These are phyloP conservation scores for Lagorchestes hirsutus DNA, from an alignment of 2,797 vertebrate genomes.

Conservation along the genomic window DNA sequence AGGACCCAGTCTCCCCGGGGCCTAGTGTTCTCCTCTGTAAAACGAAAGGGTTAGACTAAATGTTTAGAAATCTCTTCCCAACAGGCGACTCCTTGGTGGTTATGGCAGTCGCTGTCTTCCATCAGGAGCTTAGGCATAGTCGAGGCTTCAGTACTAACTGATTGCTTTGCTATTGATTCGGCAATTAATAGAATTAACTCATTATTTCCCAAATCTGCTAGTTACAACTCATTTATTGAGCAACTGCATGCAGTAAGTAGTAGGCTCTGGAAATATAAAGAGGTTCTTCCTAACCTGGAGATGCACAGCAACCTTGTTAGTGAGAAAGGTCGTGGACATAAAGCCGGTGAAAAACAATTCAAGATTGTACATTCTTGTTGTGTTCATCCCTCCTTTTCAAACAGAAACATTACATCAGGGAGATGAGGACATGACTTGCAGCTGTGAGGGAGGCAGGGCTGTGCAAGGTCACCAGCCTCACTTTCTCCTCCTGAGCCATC, in stretches of 20 bases:
- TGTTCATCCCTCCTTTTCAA: too few relatives aligned
- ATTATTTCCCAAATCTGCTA: not conserved
- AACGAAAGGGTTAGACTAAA: not conserved
- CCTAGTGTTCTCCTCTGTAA: not conserved
- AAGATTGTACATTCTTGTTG: not conserved
- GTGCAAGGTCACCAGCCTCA: too few relatives aligned
- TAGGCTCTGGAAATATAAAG: not conserved
- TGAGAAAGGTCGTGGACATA: not conserved
- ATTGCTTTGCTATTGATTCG: not conserved
- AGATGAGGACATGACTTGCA: too few relatives aligned
- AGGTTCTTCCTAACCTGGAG: not conserved
- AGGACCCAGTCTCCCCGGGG: not conserved
- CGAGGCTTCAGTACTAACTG: not conserved
- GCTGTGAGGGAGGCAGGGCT: too few relatives aligned
- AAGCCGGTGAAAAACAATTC: not conserved
- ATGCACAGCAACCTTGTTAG: not conserved
- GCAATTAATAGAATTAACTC: not conserved
- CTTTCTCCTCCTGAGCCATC: too few relatives aligned
- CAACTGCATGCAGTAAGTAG: not conserved
- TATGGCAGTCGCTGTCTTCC: not conserved
- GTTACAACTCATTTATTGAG: not conserved
- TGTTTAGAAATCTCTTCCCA: not conserved
- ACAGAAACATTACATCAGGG: too few relatives aligned
- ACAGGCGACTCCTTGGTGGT: not conserved
- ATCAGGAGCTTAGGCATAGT: not conserved